Base-by-base conservation (phyloP, 2,797 vertebrate genomes). In the Propithecus perrieri region DNA sequence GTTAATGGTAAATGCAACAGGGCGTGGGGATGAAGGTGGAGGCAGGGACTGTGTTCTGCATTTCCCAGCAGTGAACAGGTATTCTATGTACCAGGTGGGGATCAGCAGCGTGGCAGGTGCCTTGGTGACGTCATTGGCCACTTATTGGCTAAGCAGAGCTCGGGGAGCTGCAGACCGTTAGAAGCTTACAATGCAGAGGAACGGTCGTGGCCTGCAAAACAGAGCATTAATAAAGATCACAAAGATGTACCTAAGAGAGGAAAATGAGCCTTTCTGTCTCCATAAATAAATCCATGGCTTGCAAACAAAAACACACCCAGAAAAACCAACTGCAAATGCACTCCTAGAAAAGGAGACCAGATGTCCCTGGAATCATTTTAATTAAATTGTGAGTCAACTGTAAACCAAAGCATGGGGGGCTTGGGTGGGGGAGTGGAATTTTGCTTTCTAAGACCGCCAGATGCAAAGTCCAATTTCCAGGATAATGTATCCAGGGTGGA, bases 381-480 rank as follows among this genome's bases (percentile, higher is more conserved):
- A 98, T 98, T 98, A 98, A 98, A 98, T 98, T 97, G 96, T 96
- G 96, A 98, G 97, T 97, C 97, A 98, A 96, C 79, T 97, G 94
- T 63, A 91, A 97, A 95, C 92, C 93, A 89, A 91, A 78, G 96
- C 76, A 83, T 69, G 48, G 50, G 85, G 79, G 46, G 63, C 11
- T 55, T 9, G 55, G 10, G 83, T 4, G 78, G 26, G 72, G 72
- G 95, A 94, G 84, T 79, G 48, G 72, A 97, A 93, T 96, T 97
- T 83, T 97, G 96, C 97, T 98, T 98, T 98, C 97, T 97, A 98
- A 97, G 97, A 97, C 85, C 93, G 93, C 97, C 97, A 98, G 97
- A 98, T 97, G 96, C 95, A 97, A 98, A 97, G 97, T 96, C 96
- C 96, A 97, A 97, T 97, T 97, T 97, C 95, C 91, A 98, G 96